Conservation (phyloP, 2,113 vertebrate species). For the Etheostoma cragini region DNA sequence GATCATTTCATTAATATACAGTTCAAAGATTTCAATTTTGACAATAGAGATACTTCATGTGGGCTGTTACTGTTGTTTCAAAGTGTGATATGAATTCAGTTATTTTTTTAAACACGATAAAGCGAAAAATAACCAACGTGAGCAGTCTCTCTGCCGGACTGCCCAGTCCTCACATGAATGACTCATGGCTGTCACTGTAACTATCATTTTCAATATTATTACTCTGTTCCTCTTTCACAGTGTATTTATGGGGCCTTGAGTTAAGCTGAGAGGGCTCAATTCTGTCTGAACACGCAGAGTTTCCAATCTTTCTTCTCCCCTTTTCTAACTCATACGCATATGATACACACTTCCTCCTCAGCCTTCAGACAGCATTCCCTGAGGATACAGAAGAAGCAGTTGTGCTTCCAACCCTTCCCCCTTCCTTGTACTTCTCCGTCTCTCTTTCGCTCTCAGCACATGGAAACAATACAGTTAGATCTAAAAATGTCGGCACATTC, state of each 20-base stretch:
- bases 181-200: background rate
- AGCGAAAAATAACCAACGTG: background rate
- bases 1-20: background rate
- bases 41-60: background rate
- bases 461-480: slow-evolving; percentile 50
- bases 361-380: slow-evolving; percentile 58
- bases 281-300: slow-evolving; percentile 10
- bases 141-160: background rate
- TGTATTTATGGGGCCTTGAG: slow-evolving; percentile 20
- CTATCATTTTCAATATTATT: slow-evolving; percentile 55
- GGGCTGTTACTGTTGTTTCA: background rate
- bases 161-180: background rate
- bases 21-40: background rate
- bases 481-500: slow-evolving; percentile 40
- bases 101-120: background rate
- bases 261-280: slow-evolving; percentile 17
- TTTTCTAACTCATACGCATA: slow-evolving; percentile 11
- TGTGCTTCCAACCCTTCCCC: slow-evolving; percentile 58
- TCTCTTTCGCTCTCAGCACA: slow-evolving; percentile 37
- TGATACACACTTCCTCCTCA: slow-evolving; percentile 47
- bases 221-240: slow-evolving; percentile 73
- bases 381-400: slow-evolving; percentile 71
- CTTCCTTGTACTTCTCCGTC: slow-evolving; percentile 11
- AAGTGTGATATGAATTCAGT: background rate
- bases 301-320: background rate